Base-by-base conservation (phyloP, 2,797 vertebrate species). In the Acanthurus leucopareius region DNA sequence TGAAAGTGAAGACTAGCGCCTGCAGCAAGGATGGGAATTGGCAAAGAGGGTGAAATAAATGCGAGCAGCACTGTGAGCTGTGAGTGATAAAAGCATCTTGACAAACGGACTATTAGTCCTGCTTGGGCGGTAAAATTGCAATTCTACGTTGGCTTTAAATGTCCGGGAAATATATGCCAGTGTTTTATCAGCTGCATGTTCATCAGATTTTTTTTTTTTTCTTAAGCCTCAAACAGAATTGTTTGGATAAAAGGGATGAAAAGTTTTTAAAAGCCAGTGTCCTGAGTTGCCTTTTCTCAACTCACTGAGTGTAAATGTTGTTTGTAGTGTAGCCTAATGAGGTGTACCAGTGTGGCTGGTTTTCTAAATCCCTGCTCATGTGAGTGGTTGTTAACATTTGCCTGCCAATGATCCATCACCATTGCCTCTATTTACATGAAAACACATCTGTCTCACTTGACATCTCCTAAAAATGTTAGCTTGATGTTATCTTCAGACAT, bases 1-100 rank as follows among this genome's bases (percentile, higher is more conserved):
- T 73, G 70, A 86, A 80, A 89, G 75, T 79, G 61, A 88, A 80
- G 79, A 86, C 85, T 80, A 65, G 81, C 73, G 71, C 83, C 78
- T 48, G 49, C 53, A 62, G 79, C 65, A 28, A 63, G 32, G 61
- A 80, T 56, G 5, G 54, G 16, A 73, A 79, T 85, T 85, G 79
- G 83, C 58, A 86, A 86, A 77, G 57, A 45, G 38, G 80, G 69
- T 69, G 25, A 80, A 84, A 86, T 83, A 69, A 85, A 89, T 66
- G 67, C 80, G 77, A 49, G 40, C 45, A 72, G 62, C 83, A 51
- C 22, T 11, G 57, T 47, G 65, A 75, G 71, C 70, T 22, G 69
- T 42, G 68, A 68, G 70, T 57, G 77, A 83, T 87, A 73, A 77
- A 77, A 85, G 69, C 65, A 76, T 72, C 76, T 60, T 66, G 63